phyloP scores from a whole-genome alignment of 2,797 vertebrate species.

The Stomatorhinus walkeri region DNA sequence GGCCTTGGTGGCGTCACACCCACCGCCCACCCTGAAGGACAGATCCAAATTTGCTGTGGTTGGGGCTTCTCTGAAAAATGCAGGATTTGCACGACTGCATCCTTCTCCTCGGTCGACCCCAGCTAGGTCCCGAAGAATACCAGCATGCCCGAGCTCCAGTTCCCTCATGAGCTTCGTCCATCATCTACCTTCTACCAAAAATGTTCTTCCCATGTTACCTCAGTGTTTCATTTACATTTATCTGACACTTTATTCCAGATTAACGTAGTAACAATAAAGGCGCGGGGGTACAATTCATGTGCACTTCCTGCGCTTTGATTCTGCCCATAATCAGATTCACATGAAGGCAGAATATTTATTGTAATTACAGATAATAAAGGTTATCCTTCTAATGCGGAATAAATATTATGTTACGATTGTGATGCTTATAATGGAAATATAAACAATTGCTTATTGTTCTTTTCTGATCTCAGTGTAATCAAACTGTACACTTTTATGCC shows the following conservation, averaged over 20 bases:
- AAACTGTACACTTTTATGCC: neutral
- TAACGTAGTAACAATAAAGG: neutral
- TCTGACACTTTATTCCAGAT: neutral
- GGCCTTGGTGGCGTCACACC: neutral
- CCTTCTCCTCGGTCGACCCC: constrained; percentile 64
- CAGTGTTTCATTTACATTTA: neutral
- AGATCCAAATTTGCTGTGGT: constrained; percentile 69
- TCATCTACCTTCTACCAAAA: neutral
- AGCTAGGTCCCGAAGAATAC: constrained; percentile 60
- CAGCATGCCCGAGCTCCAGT: constrained; percentile 29
- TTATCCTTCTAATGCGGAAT: neutral
- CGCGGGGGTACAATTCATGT: neutral
- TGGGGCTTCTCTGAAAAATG: constrained; percentile 60
- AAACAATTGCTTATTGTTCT: neutral
- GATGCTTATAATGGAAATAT: neutral
- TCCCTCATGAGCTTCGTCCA: neutral
- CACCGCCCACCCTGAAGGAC: constrained; percentile 53
- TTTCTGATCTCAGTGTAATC: neutral
- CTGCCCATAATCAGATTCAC: neutral
- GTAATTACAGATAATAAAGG: neutral
- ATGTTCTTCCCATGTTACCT: neutral
- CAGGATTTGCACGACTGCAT: constrained; percentile 63
- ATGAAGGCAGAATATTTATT: neutral
- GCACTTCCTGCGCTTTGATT: neutral
- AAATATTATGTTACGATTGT: neutral